Base-by-base conservation (phyloP, 2,888 invertebrate species). In the Himalopsyche kuldschensis region DNA sequence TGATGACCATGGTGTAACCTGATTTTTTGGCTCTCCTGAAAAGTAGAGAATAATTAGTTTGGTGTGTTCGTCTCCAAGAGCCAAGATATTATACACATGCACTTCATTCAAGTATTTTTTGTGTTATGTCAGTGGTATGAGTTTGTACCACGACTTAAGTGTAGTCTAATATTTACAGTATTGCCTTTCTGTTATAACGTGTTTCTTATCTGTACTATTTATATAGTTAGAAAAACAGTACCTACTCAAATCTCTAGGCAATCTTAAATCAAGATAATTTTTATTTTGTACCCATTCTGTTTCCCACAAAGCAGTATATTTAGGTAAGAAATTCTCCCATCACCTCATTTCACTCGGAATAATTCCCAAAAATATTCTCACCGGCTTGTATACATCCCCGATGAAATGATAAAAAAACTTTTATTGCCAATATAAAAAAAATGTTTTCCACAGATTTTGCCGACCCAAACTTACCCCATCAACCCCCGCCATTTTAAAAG, bases 391-490 rank as follows among this genome's bases (percentile, higher is more conserved):
- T 69, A 69, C 69, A 69, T 11, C 69, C 69, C 24, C 69, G 69
- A 69, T 69, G 69, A 69, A 69, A 69, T 69, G 30, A 69, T 69
- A 69, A 69, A 69, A 80, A 75, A 80, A 80, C 47, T 80, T 80
- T 80, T 80, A 80, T 80, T 80, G 75, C 47, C 80, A 80, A 69
- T 80, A 80, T 80, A 80, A 80, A 80, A 79, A 80, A 80, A 80
- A 69, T 46, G 75, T 80, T 80, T 79, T 80, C 75, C 75, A 41
- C 80, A 80, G 69, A 69, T 69, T 69, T 69, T 27, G 5, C 69
- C 69, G 69, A 69, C 69, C 69, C 30, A 69, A 69, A 69, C 69
- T 69, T 69, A 27, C 20, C 69, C 63, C 27, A 0, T 63, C 27
- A n/a, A 6, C 63, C 24, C 8, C 27, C 69, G 4, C 69, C 27